phyloP scores from a whole-genome alignment of 2,113 vertebrate species.

The Campylorhamphus procurvoides region DNA sequence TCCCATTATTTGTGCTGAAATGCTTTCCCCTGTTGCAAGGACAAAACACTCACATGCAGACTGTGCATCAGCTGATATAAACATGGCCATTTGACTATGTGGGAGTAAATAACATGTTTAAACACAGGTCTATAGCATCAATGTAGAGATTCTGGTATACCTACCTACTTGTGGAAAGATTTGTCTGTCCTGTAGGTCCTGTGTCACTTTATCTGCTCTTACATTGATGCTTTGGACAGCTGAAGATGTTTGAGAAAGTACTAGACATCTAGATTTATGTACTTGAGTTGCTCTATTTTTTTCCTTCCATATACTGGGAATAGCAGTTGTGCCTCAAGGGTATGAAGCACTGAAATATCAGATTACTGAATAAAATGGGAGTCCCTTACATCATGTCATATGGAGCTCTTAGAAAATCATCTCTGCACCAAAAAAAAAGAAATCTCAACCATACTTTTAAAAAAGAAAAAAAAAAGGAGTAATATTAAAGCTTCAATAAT shows the following conservation, averaged over 20 bases:
- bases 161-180: neutral
- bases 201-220: neutral
- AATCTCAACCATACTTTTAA: neutral
- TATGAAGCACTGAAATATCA: neutral
- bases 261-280: neutral
- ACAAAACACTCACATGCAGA: rapidly evolving
- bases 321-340: neutral
- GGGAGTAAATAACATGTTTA: neutral
- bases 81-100: neutral
- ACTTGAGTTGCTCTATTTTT: neutral
- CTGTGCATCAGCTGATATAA: neutral
- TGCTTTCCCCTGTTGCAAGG: neutral
- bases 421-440: neutral
- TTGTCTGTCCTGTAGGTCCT: neutral
- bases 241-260: neutral
- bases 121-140: neutral
- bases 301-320: neutral
- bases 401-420: neutral
- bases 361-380: neutral
- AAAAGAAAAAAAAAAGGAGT: neutral
- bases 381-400: neutral
- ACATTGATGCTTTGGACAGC: neutral
- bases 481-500: conserved; percentile 17
- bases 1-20: neutral
- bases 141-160: neutral